Evolutionary conservation across 1,140 invertebrate genomes (phyloP).

Genomic region (Sarcophaga peregrina): DNA sequence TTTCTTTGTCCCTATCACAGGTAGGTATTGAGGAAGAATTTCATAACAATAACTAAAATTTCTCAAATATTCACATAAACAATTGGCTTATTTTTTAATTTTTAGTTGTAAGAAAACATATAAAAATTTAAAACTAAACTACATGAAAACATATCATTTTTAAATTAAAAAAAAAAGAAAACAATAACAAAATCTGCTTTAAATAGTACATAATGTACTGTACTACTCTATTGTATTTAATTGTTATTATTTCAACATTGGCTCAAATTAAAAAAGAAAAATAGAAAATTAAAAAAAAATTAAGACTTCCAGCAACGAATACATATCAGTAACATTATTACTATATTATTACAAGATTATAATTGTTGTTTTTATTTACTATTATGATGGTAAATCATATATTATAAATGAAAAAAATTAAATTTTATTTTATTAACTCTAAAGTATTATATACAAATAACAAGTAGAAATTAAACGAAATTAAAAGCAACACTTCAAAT

Average conservation of each 20-base stretch:
- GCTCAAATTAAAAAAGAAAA: constrained; percentile 23
- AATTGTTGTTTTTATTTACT: too few species aligned
- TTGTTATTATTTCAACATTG: background rate
- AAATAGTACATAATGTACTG: background rate
- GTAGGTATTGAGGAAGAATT: too few species aligned
- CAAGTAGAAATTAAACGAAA: background rate
- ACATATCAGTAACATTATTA: constrained; percentile 59
- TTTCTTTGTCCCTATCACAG: too few species aligned
- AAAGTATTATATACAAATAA: background rate
- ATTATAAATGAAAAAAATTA: constrained; percentile 19
- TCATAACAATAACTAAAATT: too few species aligned
- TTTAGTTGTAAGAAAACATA: too few species aligned
- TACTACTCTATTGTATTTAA: background rate
- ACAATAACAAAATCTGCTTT: background rate
- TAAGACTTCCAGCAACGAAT: constrained; percentile 63
- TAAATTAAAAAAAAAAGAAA: background rate
- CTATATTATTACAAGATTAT: constrained; percentile 24
- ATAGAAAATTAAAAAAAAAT: background rate
- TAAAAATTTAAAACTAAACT: background rate
- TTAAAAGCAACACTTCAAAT: background rate
- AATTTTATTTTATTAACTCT: background rate
- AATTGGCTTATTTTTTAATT: too few species aligned
- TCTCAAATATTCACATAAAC: too few species aligned
- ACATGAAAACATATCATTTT: constrained; percentile 23
- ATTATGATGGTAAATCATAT: background rate